These are phyloP conservation scores for Argyrosomus regius DNA, from an alignment of 2,797 vertebrate species.

Conservation along the genomic window DNA sequence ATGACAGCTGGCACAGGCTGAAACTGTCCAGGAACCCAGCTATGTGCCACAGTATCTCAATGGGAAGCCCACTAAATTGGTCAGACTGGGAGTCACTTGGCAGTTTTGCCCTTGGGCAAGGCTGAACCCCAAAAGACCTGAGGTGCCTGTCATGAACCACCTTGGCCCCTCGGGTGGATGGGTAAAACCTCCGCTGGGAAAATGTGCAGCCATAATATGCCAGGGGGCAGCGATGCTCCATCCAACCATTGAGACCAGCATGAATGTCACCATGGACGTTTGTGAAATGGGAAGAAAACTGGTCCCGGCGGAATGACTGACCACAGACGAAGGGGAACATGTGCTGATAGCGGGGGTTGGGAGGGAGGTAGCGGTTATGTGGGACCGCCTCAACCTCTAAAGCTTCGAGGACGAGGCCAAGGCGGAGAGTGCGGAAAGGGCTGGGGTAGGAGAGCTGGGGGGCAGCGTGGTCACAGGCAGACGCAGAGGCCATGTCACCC, in stretches of 20 bases:
- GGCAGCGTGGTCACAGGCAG: conserved; percentile 97
- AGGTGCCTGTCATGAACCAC: conserved; percentile 94
- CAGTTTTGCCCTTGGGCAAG: conserved; percentile 78
- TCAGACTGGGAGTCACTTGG: conserved; percentile 86
- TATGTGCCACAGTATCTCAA: conserved; percentile 95
- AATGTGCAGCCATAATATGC: conserved; percentile 98
- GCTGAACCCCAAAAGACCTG: conserved; percentile 94
- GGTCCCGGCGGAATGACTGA: conserved; percentile 95
- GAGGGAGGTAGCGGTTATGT: conserved; percentile 88
- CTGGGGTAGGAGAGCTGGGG: conserved; percentile 96
- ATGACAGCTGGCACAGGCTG: conserved; percentile 95
- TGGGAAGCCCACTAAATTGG: conserved; percentile 93
- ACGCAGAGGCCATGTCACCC: conserved; percentile 96
- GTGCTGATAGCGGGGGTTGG: conserved; percentile 87
- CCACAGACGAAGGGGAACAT: conserved; percentile 99
- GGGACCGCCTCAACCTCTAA: conserved; percentile 80
- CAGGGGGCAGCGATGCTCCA: conserved; percentile 97
- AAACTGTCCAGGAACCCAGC: conserved; percentile 96
- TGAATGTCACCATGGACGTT: conserved; percentile 99
- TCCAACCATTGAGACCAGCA: conserved; percentile 98
- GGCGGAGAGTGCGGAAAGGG: conserved; percentile 94
- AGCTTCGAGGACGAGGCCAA: conserved; percentile 94
- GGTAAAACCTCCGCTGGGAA: conserved; percentile 95
- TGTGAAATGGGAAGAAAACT: conserved; percentile 97
- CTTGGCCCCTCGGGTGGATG: conserved; percentile 90